Evolutionary conservation across 64 coral and sea anemone species (phyloP), one percentile per base, ranked within the genome.

Genomic region (Acropora tenuis): DNA sequence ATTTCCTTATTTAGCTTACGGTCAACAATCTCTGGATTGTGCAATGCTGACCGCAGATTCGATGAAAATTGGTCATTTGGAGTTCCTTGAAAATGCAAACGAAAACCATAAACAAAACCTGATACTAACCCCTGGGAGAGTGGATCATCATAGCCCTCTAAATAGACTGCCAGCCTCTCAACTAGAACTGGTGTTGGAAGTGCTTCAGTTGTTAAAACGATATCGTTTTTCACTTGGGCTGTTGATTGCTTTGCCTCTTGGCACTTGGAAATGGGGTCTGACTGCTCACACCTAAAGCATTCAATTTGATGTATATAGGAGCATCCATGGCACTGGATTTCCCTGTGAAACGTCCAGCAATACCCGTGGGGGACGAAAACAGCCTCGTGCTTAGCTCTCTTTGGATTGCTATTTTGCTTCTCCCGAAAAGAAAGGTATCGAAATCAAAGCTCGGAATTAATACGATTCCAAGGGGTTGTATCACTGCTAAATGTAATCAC

Each of bases 111-210:
- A 44, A 0, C 40, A 76, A 76, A 76, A 76, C 74, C 74, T 30
- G 72, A 74, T 76, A 76, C 12, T 88, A 88, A 8, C 18, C 40
- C 6, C 17, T 88, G 10, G 42, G 41, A 77, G 1, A 58, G 16
- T 17, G 6, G 5, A 40, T 8, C 20, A 58, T 63, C 42, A 59
- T 88, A 88, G 2, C 86, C 72, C 4, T 57, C 49, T 58, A 88
- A 88, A 88, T 88, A 88, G 48, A 48, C 12, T 5, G 50, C 72
- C 42, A 88, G 73, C 47, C 43, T 88, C 69, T 76, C 50, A 88
- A 77, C 86, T 77, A 12, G 2, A 41, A 88, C 75, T 77, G 86
- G 86, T 57, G 86, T 88, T 61, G 73, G 53, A 43, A 88, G 86
- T 47, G 52, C 69, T 88, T 7, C 57, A 2, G 50, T 60, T 61